Base-by-base conservation (phyloP, 1,140 invertebrate species). In the Anagrus nilaparvatae region DNA sequence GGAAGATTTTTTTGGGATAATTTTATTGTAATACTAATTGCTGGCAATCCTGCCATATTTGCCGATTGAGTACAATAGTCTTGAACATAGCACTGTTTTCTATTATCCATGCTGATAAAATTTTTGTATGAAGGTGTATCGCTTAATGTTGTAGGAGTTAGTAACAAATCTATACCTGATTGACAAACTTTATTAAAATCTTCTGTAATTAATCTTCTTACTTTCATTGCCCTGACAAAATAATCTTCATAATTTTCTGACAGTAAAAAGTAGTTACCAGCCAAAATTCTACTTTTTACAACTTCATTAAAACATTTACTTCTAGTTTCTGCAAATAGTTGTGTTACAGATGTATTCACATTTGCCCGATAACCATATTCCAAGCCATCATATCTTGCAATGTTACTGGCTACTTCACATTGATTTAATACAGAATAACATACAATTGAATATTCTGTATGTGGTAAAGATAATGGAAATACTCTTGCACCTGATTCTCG, bases 321-420 rank as follows among this genome's bases (percentile, higher is more conserved):
- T 47, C 94, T 69, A 3, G 79, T 81, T 43, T 76, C 74, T 1
- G 87, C 85, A 66, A 86, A 95, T 13, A 94, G 58, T 55, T 87
- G 78, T 60, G 95, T 83, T 1, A 84, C 86, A 3, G 88, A 92
- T 24, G 68, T 63, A 24, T 76, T 67, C 50, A 81, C 75, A 18
- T 78, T 67, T 0, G 81, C 74, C 55, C 91, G 67, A 39, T 84
- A 72, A 42, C 96, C 96, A 70, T 81, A 99, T 67, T 93, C 76
- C 45, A 99, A 76, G 3, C 96, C 94, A 69, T 99, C 94, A 62
- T 95, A 99, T 31, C 90, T 73, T 1, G 95, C 82, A 87, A 99
- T 95, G 60, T 99, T 99, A 49, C 94, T 97, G 0, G 92, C 89
- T 2, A 99, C 89, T 72, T 99, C 96, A 63, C 88, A 92, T 46